These are phyloP conservation scores for Ophiodon elongatus DNA, from an alignment of 2,113 vertebrate genomes.

Conservation along the genomic window DNA sequence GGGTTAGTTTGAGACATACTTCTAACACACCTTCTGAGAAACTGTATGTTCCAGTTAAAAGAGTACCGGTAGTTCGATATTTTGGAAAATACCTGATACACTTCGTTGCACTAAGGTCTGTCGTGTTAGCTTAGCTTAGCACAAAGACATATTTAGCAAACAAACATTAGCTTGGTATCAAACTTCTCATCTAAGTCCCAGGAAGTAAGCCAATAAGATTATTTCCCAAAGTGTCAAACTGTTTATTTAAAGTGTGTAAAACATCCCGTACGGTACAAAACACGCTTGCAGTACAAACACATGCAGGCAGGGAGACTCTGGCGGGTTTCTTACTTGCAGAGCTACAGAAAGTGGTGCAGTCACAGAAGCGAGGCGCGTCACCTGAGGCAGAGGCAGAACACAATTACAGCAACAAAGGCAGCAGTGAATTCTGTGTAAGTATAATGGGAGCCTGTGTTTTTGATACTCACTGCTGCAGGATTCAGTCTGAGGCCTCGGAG, in stretches of 20 bases:
- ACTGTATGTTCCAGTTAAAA: background rate
- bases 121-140: background rate
- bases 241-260: background rate
- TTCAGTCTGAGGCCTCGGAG: background rate
- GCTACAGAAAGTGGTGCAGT: slow-evolving; percentile 61
- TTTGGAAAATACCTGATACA: background rate
- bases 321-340: slow-evolving; percentile 45
- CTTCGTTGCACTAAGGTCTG: no score
- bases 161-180: background rate
- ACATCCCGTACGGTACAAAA: background rate
- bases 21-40: background rate
- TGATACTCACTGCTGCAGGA: slow-evolving; percentile 53
- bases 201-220: no score
- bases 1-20: no score
- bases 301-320: background rate
- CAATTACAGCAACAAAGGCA: slow-evolving; percentile 5
- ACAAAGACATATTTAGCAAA: background rate
- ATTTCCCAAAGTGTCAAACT: background rate
- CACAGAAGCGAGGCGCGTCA: slow-evolving; percentile 32
- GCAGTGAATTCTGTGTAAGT: background rate
- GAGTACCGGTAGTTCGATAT: background rate
- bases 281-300: background rate
- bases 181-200: background rate
- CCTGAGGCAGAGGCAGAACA: slow-evolving; percentile 38
- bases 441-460: background rate